phyloP scores from a whole-genome alignment of 1,140 invertebrate genomes.

The Nylanderia fulva region DNA sequence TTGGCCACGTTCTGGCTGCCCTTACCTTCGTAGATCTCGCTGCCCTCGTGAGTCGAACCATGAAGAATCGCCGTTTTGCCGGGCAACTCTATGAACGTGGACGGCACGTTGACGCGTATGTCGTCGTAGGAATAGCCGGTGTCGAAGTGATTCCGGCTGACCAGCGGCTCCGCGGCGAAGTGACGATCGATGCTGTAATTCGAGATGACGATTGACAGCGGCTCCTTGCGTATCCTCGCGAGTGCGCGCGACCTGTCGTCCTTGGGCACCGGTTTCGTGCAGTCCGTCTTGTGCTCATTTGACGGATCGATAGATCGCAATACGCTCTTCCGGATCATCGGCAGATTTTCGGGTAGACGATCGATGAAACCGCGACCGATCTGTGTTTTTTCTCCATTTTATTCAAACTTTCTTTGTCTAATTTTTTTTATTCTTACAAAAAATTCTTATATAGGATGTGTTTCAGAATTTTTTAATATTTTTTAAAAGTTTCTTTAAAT shows the following conservation, averaged over 20 bases:
- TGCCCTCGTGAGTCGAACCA: slow-evolving; percentile 78
- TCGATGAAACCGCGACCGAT: slow-evolving; percentile 44
- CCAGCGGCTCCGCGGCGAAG: slow-evolving; percentile 73
- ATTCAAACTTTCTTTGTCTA: too few relatives aligned
- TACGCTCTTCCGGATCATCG: slow-evolving; percentile 63
- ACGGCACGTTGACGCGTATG: slow-evolving; percentile 78
- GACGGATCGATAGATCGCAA: slow-evolving; percentile 63
- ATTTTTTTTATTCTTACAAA: too few relatives aligned
- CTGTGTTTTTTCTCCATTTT: neutral
- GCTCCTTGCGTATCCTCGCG: slow-evolving; percentile 71
- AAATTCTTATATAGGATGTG: too few relatives aligned
- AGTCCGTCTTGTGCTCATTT: slow-evolving; percentile 71
- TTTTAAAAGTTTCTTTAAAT: too few relatives aligned
- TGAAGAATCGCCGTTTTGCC: slow-evolving; percentile 75
- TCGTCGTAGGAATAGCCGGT: slow-evolving; percentile 78
- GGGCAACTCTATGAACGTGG: slow-evolving; percentile 74
- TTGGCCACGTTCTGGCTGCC: slow-evolving; percentile 78
- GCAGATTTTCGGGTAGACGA: neutral
- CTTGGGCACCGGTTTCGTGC: slow-evolving; percentile 68
- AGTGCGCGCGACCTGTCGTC: slow-evolving; percentile 17
- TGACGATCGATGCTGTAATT: slow-evolving; percentile 75
- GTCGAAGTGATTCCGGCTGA: slow-evolving; percentile 72
- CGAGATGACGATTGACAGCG: slow-evolving; percentile 77
- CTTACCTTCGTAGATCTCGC: slow-evolving; percentile 78
- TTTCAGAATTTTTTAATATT: too few relatives aligned